Evolutionary conservation across 2,888 invertebrate species (phyloP).

Genomic region (Carpatolechia fugitivella): DNA sequence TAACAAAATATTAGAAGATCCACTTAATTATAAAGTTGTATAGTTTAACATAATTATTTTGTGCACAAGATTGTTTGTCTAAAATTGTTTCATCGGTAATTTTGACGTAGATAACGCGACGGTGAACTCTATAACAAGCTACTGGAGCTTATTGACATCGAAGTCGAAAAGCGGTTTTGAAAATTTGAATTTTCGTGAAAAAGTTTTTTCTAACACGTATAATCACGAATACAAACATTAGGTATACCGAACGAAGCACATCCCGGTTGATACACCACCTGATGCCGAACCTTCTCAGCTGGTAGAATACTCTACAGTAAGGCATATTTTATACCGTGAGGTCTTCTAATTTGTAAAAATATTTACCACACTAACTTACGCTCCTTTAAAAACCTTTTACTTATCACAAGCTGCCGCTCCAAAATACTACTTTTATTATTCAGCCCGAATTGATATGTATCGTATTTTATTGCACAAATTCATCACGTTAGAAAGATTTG

Average conservation of each 20-base stretch:
- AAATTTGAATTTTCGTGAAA: slow-evolving; percentile 4
- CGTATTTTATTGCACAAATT: slow-evolving; percentile 73
- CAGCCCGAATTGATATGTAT: slow-evolving; percentile 78
- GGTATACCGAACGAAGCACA: slow-evolving; percentile 30
- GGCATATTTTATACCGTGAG: slow-evolving; percentile 61
- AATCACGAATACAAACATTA: slow-evolving; percentile 8
- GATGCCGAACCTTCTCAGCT: slow-evolving; percentile 36
- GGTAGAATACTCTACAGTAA: slow-evolving; percentile 61
- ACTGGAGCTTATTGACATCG: slow-evolving; percentile 24
- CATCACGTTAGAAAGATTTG: slow-evolving; percentile 55
- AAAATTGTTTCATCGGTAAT: neutral
- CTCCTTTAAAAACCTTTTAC: slow-evolving; percentile 46
- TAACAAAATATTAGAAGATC: slow-evolving; percentile 63
- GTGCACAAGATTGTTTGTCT: slow-evolving; percentile 40
- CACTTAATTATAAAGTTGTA: slow-evolving; percentile 40
- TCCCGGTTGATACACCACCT: slow-evolving; percentile 48
- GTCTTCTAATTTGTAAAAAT: slow-evolving; percentile 63
- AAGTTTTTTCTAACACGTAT: slow-evolving; percentile 7
- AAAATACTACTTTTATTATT: slow-evolving; percentile 55
- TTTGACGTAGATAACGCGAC: neutral
- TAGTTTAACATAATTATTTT: slow-evolving; percentile 42
- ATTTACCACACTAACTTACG: slow-evolving; percentile 60
- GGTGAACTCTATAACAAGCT: slow-evolving; percentile 18
- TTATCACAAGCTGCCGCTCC: slow-evolving; percentile 71
- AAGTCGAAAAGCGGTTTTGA: slow-evolving; percentile 3